Evolutionary conservation across 1,140 invertebrate genomes (phyloP), one percentile per base, ranked within the genome.

Genomic region (Drosophila guanche): DNA sequence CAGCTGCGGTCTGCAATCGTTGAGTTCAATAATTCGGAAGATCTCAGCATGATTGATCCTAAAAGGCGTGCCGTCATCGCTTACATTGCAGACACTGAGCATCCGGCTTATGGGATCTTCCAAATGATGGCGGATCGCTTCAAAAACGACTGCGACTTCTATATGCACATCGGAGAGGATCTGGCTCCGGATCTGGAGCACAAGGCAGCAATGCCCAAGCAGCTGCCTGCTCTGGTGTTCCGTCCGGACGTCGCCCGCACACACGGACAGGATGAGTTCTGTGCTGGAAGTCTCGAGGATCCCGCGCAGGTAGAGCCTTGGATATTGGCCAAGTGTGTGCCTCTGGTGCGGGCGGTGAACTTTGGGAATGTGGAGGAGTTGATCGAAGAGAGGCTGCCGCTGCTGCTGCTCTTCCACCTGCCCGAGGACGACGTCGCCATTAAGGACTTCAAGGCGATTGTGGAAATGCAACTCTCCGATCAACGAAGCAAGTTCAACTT

Each of bases 141-240:
- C n/a, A 84, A 62, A 6, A 59, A 72, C 20, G 71, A 84, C 12
- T 84, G 79, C n/a, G 75, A 84, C 50, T 84, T 84, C 33, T 84
- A 84, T 46, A n/a, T 61, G 4, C 22, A 56, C 22, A 4, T 76
- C 0, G 66, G 71, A 0, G 1, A 8, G 0, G 10, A 27, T n/a
- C 4, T 71, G 33, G 29, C 53, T 3, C 5, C n/a, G 10, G 45
- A 45, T 14, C 12, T 43, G 0, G 16, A 6, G 12, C 2, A 10
- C 3, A 40, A 65, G 1, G 10, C 55, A 7, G 23, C 40, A 27
- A 51, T 62, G 56, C 61, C 73, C 14, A 6, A 40, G 5, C 1
- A 4, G 3, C 45, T 77, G 29, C 79, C 79, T 0, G 43, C 56
- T 0, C 6, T 78, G 2, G 27, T 75, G 10, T 83, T 52, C 56